Evolutionary conservation across 1,140 invertebrate species (phyloP).

Genomic region (Pseudomyrmex pallidus): DNA sequence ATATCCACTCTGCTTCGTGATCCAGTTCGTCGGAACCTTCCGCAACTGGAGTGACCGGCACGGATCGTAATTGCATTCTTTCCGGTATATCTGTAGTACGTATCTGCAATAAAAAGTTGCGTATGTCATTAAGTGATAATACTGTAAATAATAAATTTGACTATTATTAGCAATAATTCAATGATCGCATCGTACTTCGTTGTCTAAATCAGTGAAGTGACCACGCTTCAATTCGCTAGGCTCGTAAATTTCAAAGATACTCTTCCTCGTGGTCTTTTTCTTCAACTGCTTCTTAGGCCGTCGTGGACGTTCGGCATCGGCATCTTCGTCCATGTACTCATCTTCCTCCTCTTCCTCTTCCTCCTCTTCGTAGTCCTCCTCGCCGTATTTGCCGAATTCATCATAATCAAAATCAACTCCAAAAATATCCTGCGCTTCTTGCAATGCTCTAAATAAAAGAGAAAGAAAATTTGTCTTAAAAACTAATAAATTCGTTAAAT

Average conservation of each 20-base stretch:
- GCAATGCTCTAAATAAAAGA: slow-evolving; percentile 89
- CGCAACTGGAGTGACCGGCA: slow-evolving; percentile 93
- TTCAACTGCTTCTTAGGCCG: slow-evolving; percentile 90
- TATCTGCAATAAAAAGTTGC: slow-evolving; percentile 85
- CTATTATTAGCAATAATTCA: neutral
- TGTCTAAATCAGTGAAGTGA: slow-evolving; percentile 97
- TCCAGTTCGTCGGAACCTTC: slow-evolving; percentile 95
- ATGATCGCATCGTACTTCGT: slow-evolving; percentile 87
- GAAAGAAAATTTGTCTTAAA: neutral
- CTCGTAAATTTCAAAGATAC: slow-evolving; percentile 98
- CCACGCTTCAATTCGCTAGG: slow-evolving; percentile 98
- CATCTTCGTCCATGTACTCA: slow-evolving; percentile 91
- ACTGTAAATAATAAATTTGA: neutral
- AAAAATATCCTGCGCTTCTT: slow-evolving; percentile 99
- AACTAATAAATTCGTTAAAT: neutral
- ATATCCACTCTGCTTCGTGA: slow-evolving; percentile 99
- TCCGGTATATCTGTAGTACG: slow-evolving; percentile 95
- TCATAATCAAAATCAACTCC: slow-evolving; percentile 99
- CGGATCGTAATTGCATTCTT: slow-evolving; percentile 95
- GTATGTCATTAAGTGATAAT: neutral
- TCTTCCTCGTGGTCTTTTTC: slow-evolving; percentile 94
- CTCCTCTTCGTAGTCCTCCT: slow-evolving; percentile 93
- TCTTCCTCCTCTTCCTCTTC: slow-evolving; percentile 91
- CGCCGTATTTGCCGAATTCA: slow-evolving; percentile 96
- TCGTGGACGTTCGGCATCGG: slow-evolving; percentile 86